Evolutionary conservation across 2,797 vertebrate species (phyloP).

Genomic region (Pseudochirops corinnae): DNA sequence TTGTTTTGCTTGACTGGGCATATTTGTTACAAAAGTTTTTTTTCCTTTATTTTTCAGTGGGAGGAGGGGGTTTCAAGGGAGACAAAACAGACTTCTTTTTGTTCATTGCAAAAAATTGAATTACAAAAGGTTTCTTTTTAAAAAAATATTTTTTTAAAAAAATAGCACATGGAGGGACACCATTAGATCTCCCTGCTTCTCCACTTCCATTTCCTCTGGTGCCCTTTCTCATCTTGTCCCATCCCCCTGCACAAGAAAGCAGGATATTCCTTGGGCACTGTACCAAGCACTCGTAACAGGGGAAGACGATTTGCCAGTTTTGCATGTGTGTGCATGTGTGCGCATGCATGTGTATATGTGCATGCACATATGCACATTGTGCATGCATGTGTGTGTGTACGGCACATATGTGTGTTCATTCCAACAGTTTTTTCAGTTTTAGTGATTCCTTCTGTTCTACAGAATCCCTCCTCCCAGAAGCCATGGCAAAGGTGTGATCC

Average conservation of each 20-base stretch:
- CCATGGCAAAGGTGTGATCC: conserved; percentile 66
- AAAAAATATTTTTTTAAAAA: not conserved
- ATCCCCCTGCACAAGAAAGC: not conserved
- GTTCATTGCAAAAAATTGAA: not conserved
- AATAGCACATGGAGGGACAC: not conserved
- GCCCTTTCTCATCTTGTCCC: not conserved
- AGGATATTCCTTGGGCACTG: not conserved
- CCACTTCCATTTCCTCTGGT: not conserved
- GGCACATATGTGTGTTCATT: not conserved
- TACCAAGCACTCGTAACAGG: not conserved
- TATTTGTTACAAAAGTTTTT: not conserved
- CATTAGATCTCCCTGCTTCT: not conserved
- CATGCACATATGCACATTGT: too few species aligned
- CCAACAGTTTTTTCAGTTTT: not conserved
- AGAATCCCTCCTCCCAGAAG: conserved; percentile 61
- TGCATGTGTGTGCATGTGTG: not conserved
- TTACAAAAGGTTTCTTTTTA: not conserved
- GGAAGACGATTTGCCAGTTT: not conserved
- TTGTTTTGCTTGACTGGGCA: not conserved
- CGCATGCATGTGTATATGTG: too few species aligned
- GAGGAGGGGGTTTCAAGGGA: not conserved
- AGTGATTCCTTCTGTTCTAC: conserved; percentile 18
- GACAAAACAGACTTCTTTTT: not conserved
- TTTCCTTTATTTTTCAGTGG: not conserved
- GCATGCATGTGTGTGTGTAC: too few species aligned